These are phyloP conservation scores for Clupea harengus DNA, from an alignment of 2,113 vertebrate species.

Conservation along the genomic window DNA sequence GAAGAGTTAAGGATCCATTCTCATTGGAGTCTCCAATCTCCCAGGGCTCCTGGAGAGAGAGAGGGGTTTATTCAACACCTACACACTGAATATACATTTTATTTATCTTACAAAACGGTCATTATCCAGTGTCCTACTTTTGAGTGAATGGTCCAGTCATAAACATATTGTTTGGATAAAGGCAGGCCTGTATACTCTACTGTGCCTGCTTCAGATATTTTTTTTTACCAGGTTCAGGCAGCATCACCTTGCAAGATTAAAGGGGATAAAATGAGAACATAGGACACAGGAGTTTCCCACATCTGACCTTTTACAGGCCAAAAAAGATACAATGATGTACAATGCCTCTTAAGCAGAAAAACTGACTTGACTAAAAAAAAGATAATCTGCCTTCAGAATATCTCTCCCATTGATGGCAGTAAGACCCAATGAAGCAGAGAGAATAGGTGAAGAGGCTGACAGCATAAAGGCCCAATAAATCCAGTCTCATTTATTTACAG, in stretches of 20 bases:
- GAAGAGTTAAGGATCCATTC: constrained; percentile 12
- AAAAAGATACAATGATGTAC: background rate
- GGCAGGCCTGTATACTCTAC: background rate
- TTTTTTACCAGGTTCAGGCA: background rate
- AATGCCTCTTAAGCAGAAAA: background rate
- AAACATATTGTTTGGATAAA: background rate
- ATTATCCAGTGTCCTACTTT: constrained; percentile 3
- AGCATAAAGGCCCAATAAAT: no score
- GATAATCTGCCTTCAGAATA: background rate
- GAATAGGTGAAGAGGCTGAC: background rate
- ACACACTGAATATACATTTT: background rate
- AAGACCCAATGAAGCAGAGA: background rate
- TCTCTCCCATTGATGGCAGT: background rate
- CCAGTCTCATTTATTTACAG: no score
- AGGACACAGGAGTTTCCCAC: background rate
- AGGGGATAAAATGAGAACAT: background rate
- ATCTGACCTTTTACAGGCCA: background rate
- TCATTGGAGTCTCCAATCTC: constrained; percentile 1
- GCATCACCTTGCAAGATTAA: background rate
- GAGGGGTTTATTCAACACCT: background rate
- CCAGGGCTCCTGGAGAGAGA: background rate
- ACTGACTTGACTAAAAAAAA: background rate
- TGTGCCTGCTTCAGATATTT: background rate
- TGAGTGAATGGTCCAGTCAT: background rate
- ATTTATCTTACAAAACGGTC: background rate